These are phyloP conservation scores for Lycocorax pyrrhopterus DNA, from an alignment of 2,113 vertebrate genomes.

Conservation along the genomic window DNA sequence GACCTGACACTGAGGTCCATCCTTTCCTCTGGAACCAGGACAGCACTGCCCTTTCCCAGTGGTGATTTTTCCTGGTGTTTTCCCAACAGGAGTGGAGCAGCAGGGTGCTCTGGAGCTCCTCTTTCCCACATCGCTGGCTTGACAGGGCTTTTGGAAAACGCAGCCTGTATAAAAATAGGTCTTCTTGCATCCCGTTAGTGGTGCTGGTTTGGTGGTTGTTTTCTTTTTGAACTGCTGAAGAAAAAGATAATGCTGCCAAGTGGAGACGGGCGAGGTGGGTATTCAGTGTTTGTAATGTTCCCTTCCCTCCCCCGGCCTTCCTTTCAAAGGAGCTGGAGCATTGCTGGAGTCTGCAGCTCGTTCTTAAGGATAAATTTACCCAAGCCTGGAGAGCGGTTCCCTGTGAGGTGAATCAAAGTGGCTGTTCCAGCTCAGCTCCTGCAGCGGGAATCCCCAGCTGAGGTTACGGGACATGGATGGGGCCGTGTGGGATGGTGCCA, in stretches of 20 bases:
- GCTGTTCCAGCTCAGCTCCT: not conserved
- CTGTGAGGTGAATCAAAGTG: not conserved
- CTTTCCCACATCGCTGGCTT: not conserved
- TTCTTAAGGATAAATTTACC: not conserved
- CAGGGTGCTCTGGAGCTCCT: not conserved
- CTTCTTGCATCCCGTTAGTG: not conserved
- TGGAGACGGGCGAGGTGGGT: not conserved
- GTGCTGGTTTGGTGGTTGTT: not conserved
- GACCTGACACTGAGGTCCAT: rapidly evolving
- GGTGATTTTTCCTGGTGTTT: not conserved
- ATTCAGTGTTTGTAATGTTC: constrained; percentile 12
- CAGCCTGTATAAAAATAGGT: not conserved
- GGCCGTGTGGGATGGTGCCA: rapidly evolving
- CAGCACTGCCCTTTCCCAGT: rapidly evolving
- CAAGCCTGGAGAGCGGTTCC: not conserved
- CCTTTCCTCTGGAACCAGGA: not conserved
- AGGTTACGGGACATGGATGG: rapidly evolving
- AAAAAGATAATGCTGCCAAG: not conserved
- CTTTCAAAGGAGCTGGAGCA: not conserved
- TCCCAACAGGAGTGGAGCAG: not conserved
- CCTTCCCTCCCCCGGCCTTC: constrained; percentile 6
- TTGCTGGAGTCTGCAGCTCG: not conserved
- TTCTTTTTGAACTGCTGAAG: not conserved
- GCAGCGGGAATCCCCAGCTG: rapidly evolving
- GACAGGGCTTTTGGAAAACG: not conserved